phyloP scores from a whole-genome alignment of 2,888 invertebrate species.

The Alviniconcha strummeri region DNA sequence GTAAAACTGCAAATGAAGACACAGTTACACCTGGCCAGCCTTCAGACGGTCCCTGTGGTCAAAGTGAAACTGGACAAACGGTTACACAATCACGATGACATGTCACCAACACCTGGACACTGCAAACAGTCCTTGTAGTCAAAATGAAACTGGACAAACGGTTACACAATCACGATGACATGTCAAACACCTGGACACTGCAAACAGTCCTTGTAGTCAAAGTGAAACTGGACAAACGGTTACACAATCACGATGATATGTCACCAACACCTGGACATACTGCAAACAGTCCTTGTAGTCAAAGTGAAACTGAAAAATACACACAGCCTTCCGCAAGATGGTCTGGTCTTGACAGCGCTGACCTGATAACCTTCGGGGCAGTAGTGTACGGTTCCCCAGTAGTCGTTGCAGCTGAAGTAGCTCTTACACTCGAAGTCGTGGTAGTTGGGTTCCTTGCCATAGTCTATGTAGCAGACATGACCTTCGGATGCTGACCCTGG shows the following conservation, averaged over 20 bases:
- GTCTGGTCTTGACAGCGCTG: not conserved
- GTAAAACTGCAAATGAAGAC: not conserved
- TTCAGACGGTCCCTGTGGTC: not conserved
- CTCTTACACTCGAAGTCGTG: slow-evolving; percentile 24
- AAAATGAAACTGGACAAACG: not conserved
- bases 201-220: not conserved
- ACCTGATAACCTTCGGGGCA: slow-evolving; percentile 1
- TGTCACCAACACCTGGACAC: not conserved
- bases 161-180: not conserved
- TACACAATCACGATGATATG: not conserved
- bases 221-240: not conserved
- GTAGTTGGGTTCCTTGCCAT: slow-evolving; percentile 29
- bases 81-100: not conserved
- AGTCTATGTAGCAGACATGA: slow-evolving; percentile 20
- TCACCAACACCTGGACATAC: not conserved
- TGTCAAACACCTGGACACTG: not conserved
- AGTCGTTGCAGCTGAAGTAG: slow-evolving; percentile 31
- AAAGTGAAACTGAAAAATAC: slow-evolving; percentile 3
- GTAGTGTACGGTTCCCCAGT: slow-evolving; percentile 16
- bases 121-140: not conserved
- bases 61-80: not conserved
- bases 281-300: not conserved
- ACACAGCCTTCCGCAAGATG: not conserved
- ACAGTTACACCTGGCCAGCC: not conserved
- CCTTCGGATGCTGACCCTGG: not conserved